These are phyloP conservation scores for Holacanthella duospinosa DNA, from an alignment of 2,888 invertebrate species.

Conservation along the genomic window DNA sequence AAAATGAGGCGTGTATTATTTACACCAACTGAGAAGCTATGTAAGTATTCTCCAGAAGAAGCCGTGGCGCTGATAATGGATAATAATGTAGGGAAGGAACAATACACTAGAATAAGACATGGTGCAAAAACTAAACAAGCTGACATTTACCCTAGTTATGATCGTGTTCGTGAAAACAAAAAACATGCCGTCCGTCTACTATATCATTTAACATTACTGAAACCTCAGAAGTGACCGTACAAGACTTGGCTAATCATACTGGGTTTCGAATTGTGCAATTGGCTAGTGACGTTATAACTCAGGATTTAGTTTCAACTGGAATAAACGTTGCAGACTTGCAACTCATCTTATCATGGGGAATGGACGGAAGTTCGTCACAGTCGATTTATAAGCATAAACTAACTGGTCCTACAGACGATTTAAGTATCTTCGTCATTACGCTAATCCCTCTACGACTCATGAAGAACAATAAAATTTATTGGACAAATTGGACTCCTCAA, in stretches of 20 bases:
- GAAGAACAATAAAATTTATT: not conserved
- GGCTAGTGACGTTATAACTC: not conserved
- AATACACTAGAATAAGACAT: not conserved
- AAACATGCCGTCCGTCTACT: not conserved
- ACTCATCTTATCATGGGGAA: not conserved
- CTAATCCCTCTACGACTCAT: not conserved
- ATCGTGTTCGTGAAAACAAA: not conserved
- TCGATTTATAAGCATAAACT: not conserved
- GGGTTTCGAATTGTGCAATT: not conserved
- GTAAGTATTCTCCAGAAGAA: not conserved
- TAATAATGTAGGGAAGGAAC: not conserved
- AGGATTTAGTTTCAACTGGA: not conserved
- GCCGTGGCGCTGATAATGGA: not conserved
- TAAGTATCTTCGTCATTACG: not conserved
- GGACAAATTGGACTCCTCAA: not conserved
- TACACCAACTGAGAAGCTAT: not conserved
- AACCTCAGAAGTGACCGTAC: not conserved
- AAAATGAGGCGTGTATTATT: not conserved
- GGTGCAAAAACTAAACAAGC: not conserved
- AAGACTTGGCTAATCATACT: not conserved
- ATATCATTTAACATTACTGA: not conserved
- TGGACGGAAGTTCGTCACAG: not conserved
- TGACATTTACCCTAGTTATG: not conserved
- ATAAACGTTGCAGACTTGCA: not conserved
- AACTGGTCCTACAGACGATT: not conserved